Evolutionary conservation across 2,113 vertebrate species (phyloP), one percentile per base, ranked within the genome.

Genomic region (Galbula dea): DNA sequence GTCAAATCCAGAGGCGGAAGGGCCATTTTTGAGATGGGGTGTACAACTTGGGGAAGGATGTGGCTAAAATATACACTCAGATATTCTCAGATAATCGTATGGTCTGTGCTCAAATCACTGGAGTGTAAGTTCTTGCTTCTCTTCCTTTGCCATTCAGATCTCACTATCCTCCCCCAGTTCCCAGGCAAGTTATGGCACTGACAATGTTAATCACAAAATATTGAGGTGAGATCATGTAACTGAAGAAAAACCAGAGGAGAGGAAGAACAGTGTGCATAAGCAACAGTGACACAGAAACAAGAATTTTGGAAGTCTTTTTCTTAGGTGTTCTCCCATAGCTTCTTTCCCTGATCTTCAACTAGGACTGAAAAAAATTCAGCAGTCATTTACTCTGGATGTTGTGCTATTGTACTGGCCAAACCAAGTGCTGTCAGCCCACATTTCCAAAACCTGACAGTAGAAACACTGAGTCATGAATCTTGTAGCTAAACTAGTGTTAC

Each of bases 391-490:
- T 61, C 57, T n/a, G 54, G 86, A 61, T 96, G 73, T 93, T 94
- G 37, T 73, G 69, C 55, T 75, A 75, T 13, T 34, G 16, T 15
- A 79, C 26, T 65, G 89, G 69, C 80, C 83, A 72, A 86, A 58
- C 49, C 69, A 72, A 90, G 77, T 51, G 51, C 69, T 90, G 62
- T 89, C 90, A 88, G 62, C 89, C 94, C 92, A 95, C 88, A 34
- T 86, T 76, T 75, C 62, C 87, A 77, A 82, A 96, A 94, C 54
- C 68, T 87, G 90, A 79, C 88, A 94, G 94, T 30, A 84, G 84
- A 92, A 96, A 92, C 89, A 95, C 21, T 94, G 90, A 96, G 66
- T 95, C 93, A 94, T 23, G 26, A 72, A 82, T 95, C 62, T 41
- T 54, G 29, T 21, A 93, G 52, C 73, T 82, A 85, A 62, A 66